Conservation (phyloP, 2,888 invertebrate species). For the Agrotis ipsilon region DNA sequence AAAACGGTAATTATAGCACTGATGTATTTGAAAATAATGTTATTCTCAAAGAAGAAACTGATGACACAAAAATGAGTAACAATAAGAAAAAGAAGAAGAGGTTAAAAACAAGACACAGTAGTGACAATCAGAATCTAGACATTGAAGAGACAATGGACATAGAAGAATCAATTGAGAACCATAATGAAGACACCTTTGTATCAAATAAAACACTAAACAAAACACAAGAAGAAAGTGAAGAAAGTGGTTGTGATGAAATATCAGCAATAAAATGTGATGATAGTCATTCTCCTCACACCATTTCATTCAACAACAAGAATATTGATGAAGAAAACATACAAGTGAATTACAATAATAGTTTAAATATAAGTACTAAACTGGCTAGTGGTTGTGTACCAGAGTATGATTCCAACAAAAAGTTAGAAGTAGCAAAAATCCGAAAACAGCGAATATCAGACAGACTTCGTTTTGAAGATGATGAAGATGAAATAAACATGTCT, state of each 20-base stretch:
- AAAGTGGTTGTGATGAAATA: conserved; percentile 55
- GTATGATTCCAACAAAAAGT: conserved; percentile 7
- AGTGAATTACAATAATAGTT: conserved; percentile 19
- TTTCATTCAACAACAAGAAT: conserved; percentile 44
- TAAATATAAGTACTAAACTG: conserved; percentile 27
- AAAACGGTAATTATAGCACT: conserved; percentile 44
- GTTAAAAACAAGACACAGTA: conserved; percentile 60
- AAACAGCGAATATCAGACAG: conserved; percentile 75
- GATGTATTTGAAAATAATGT: conserved; percentile 31
- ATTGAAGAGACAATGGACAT: conserved; percentile 32
- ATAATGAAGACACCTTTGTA: conserved; percentile 15
- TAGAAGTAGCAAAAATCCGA: conserved; percentile 30
- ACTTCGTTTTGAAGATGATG: conserved; percentile 80
- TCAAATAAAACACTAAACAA: conserved; percentile 21
- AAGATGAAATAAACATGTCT: conserved; percentile 32
- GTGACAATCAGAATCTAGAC: conserved; percentile 30
- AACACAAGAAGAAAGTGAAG: conserved; percentile 40
- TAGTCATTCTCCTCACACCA: conserved; percentile 40
- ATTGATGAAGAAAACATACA: conserved; percentile 17
- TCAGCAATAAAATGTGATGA: conserved; percentile 63
- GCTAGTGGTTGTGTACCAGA: not conserved
- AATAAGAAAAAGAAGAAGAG: conserved; percentile 68
- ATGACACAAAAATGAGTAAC: conserved; percentile 48
- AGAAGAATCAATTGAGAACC: conserved; percentile 22
- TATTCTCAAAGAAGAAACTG: conserved; percentile 20